Evolutionary conservation across 2,888 invertebrate species (phyloP).

Genomic region (Thyatira batis): DNA sequence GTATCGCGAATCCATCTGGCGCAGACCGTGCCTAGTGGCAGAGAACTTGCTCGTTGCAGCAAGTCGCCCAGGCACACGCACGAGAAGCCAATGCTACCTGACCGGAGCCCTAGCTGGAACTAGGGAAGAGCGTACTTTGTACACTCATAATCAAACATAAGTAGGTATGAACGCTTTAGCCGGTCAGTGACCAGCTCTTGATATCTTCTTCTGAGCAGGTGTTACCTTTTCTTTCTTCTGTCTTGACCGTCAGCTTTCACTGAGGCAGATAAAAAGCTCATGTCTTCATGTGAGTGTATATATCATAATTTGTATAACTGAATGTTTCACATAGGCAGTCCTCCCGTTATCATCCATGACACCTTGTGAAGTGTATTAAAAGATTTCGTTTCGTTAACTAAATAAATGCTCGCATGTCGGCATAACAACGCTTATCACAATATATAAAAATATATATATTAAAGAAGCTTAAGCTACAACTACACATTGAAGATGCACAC

Average conservation of each 20-base stretch:
- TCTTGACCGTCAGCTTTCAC: background rate
- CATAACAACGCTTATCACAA: constrained; percentile 82
- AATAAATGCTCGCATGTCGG: constrained; percentile 80
- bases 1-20: constrained; percentile 61
- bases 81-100: constrained; percentile 33
- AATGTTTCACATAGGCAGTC: constrained; percentile 22
- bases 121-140: background rate
- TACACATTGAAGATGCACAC: constrained; percentile 78
- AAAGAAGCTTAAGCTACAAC: constrained; percentile 79
- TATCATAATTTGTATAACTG: constrained; percentile 20
- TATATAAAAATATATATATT: constrained; percentile 82
- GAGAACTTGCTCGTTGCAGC: constrained; percentile 77
- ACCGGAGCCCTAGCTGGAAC: constrained; percentile 12
- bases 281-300: constrained; percentile 16
- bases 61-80: constrained; percentile 77
- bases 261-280: background rate
- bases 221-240: background rate
- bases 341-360: constrained; percentile 64
- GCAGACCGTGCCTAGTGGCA: constrained; percentile 66
- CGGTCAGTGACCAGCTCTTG: no score
- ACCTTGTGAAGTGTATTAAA: constrained; percentile 56
- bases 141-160: background rate
- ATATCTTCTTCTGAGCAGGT: background rate
- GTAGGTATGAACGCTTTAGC: no score
- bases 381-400: constrained; percentile 67